Conservation (phyloP, 2,113 vertebrate species). For the Arothron firmamentum region DNA sequence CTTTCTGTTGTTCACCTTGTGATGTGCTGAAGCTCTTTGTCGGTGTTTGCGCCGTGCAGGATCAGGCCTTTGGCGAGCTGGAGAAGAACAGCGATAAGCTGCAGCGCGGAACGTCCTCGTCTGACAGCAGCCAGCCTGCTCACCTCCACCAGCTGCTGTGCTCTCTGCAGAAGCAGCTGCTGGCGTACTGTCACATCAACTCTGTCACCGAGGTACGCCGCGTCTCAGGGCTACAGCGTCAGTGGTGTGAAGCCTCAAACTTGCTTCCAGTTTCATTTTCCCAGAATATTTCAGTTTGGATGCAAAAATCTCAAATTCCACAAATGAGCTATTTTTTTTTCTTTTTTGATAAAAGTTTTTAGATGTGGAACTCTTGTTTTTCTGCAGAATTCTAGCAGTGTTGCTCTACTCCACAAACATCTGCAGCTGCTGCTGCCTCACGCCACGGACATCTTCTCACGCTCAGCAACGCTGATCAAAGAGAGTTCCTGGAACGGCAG, state of each 20-base stretch:
- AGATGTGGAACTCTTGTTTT: not conserved
- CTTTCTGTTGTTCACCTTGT: not conserved
- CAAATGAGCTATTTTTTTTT: not conserved
- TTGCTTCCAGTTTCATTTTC: too few species aligned
- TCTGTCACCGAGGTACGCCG: slow-evolving; percentile 83
- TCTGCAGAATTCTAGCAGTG: slow-evolving; percentile 90
- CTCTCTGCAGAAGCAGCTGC: slow-evolving; percentile 92
- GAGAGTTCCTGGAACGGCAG: slow-evolving; percentile 96
- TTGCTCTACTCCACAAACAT: slow-evolving; percentile 96
- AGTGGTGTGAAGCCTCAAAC: too few species aligned
- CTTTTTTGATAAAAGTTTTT: not conserved
- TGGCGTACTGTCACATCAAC: slow-evolving; percentile 96
- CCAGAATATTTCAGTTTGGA: not conserved
- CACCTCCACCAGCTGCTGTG: slow-evolving; percentile 96
- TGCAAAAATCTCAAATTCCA: too few species aligned
- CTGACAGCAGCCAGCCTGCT: slow-evolving; percentile 95
- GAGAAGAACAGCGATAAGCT: slow-evolving; percentile 99
- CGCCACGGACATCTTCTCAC: slow-evolving; percentile 93
- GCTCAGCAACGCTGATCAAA: slow-evolving; percentile 86
- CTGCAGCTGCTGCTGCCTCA: slow-evolving; percentile 94
- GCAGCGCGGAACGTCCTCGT: slow-evolving; percentile 85
- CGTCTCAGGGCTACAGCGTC: not conserved
- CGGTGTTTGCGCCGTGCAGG: slow-evolving; percentile 67
- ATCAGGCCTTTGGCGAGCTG: slow-evolving; percentile 95
- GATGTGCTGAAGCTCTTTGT: not conserved